Evolutionary conservation across 2,888 invertebrate species (phyloP).

Genomic region (Trichacis sp.): DNA sequence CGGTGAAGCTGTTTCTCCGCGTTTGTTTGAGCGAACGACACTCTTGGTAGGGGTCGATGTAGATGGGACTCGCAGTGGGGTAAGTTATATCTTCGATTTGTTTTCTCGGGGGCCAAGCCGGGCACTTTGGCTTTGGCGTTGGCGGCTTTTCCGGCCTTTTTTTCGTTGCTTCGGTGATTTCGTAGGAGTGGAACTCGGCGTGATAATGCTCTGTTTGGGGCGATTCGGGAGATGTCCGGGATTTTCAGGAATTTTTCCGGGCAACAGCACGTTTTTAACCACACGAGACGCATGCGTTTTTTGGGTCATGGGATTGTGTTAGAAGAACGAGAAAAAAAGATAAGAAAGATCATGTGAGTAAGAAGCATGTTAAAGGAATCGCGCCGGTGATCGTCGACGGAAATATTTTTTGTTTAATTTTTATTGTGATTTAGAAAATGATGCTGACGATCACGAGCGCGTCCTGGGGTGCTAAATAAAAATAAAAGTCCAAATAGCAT

Average conservation of each 20-base stretch:
- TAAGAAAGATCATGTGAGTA: constrained; percentile 61
- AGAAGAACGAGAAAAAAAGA: constrained; percentile 58
- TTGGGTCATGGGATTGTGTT: constrained; percentile 45
- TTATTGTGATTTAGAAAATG: background rate
- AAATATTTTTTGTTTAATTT: constrained; percentile 9
- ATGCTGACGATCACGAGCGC: constrained; percentile 6
- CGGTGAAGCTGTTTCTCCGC: constrained; percentile 39
- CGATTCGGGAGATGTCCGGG: too few species aligned
- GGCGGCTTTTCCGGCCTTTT: constrained; percentile 41
- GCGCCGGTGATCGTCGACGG: constrained; percentile 44
- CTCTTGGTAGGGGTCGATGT: constrained; percentile 64
- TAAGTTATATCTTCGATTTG: constrained; percentile 63
- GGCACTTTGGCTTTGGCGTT: constrained; percentile 54
- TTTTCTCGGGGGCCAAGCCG: constrained; percentile 63
- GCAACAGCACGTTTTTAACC: constrained; percentile 7
- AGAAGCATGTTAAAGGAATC: constrained; percentile 56
- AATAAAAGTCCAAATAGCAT: background rate
- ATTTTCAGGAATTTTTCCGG: background rate
- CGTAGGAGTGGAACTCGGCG: constrained; percentile 49
- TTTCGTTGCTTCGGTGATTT: constrained; percentile 45
- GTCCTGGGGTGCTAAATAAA: constrained; percentile 12
- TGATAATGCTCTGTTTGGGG: constrained; percentile 42
- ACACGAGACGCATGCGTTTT: constrained; percentile 34
- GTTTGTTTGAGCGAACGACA: constrained; percentile 51
- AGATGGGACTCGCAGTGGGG: constrained; percentile 65